Percentiles rank a stretch among this genome's conserved stretches.
Evolutionary conservation across 2,113 vertebrate genomes (phyloP).

Genomic region (Oreotragus oreotragus): DNA sequence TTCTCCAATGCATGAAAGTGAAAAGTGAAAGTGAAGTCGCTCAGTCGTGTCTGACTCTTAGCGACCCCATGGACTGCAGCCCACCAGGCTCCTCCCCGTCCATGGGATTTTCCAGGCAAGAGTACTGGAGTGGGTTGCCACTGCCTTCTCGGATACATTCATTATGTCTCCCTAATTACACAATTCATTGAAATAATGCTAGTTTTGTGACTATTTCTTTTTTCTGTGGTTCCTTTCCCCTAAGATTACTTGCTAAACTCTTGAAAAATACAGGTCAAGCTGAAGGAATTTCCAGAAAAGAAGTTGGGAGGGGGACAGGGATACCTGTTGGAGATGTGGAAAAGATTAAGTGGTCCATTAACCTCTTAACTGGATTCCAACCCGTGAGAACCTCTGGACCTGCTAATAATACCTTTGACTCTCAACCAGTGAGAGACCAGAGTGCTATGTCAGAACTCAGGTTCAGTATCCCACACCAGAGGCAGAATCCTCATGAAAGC

Average conservation of each 20-base stretch:
- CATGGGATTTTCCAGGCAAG: too few species aligned
- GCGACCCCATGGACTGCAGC: too few species aligned
- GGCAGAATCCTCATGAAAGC: background rate
- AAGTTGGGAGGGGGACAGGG: too few species aligned
- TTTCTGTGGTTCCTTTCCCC: background rate
- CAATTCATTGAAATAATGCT: background rate
- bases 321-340: rapidly evolving
- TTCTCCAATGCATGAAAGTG: too few species aligned
- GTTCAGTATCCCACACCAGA: background rate
- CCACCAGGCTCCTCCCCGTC: too few species aligned
- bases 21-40: too few species aligned
- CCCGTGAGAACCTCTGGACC: background rate
- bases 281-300: background rate
- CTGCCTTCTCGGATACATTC: background rate
- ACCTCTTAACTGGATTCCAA: background rate
- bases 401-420: background rate
- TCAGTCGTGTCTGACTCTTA: too few species aligned
- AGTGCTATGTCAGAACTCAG: background rate
- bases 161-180: background rate
- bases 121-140: too few species aligned
- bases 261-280: background rate
- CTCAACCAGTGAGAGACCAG: background rate
- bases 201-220: background rate
- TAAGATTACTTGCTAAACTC: background rate
- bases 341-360: background rate